phyloP scores from a whole-genome alignment of 2,113 vertebrate species.

The Chaetodon trifascialis region DNA sequence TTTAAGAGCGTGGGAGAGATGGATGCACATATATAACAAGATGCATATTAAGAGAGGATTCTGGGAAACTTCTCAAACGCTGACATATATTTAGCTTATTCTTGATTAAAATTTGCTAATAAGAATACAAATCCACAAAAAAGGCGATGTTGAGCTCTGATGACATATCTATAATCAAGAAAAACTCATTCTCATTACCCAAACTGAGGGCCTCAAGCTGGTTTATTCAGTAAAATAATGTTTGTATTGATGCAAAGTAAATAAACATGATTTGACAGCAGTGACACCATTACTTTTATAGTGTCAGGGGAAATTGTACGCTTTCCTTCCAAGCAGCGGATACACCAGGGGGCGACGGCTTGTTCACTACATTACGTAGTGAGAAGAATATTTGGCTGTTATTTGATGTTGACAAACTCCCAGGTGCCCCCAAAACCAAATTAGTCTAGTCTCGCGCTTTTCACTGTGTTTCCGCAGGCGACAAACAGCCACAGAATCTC shows the following conservation, averaged over 20 bases:
- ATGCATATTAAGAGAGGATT: conserved; percentile 10
- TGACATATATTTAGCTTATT: neutral
- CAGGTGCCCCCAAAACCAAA: conserved; percentile 68
- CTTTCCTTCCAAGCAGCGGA: conserved; percentile 43
- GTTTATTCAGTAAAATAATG: conserved; percentile 13
- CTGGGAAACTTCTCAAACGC: neutral
- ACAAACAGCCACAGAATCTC: conserved; percentile 56
- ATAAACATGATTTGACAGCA: conserved; percentile 47
- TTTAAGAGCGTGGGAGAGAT: conserved; percentile 7
- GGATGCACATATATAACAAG: neutral
- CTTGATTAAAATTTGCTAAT: neutral
- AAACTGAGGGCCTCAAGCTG: neutral
- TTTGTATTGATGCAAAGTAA: conserved; percentile 32
- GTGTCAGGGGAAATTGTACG: conserved; percentile 56
- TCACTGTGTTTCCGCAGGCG: conserved; percentile 48
- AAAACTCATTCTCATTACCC: neutral
- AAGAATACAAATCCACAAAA: neutral
- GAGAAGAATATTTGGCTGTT: conserved; percentile 60
- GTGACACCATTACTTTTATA: conserved; percentile 46
- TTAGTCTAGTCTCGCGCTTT: conserved; percentile 69
- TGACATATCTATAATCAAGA: neutral
- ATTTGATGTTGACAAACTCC: conserved; percentile 78
- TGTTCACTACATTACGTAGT: conserved; percentile 52
- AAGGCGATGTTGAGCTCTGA: neutral
- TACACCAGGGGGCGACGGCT: conserved; percentile 34